Conservation (phyloP, 2,797 vertebrate species). For the Tapirus indicus region DNA sequence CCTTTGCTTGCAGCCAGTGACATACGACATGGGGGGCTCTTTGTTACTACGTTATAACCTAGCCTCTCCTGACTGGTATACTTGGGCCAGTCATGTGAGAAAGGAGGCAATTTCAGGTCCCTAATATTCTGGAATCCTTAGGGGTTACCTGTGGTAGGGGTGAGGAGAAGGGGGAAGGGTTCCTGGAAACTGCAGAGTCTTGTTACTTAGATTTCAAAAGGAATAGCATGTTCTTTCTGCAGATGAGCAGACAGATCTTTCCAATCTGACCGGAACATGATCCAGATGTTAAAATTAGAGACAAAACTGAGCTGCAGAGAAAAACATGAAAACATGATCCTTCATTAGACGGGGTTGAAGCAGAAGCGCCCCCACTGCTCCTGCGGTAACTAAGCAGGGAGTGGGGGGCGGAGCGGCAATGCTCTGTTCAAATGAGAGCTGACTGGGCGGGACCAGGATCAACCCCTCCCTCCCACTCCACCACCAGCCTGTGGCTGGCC, state of each 20-base stretch:
- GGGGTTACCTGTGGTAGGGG: neutral
- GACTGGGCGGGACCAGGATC: neutral
- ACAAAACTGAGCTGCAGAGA: slow-evolving; percentile 12
- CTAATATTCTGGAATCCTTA: neutral
- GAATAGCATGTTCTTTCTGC: slow-evolving; percentile 4
- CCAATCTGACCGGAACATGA: neutral
- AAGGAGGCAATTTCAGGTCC: neutral
- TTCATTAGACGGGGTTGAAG: neutral
- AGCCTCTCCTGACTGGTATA: neutral
- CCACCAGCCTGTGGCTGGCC: neutral
- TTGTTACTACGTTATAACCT: neutral
- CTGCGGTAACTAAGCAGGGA: neutral
- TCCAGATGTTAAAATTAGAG: slow-evolving; percentile 54
- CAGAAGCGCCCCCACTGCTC: neutral
- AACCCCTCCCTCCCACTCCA: neutral
- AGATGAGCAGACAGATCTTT: slow-evolving; percentile 31
- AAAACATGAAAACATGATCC: slow-evolving; percentile 29
- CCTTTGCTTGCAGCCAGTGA: neutral
- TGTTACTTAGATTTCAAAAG: neutral
- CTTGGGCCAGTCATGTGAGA: too few species aligned
- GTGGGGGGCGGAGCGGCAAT: too few species aligned
- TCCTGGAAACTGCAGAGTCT: neutral
- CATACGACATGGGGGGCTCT: accelerated
- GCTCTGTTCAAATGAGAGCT: neutral
- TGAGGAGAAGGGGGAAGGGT: neutral